These are phyloP conservation scores for Campoletis sonorensis DNA, from an alignment of 1,140 invertebrate species.

Conservation along the genomic window DNA sequence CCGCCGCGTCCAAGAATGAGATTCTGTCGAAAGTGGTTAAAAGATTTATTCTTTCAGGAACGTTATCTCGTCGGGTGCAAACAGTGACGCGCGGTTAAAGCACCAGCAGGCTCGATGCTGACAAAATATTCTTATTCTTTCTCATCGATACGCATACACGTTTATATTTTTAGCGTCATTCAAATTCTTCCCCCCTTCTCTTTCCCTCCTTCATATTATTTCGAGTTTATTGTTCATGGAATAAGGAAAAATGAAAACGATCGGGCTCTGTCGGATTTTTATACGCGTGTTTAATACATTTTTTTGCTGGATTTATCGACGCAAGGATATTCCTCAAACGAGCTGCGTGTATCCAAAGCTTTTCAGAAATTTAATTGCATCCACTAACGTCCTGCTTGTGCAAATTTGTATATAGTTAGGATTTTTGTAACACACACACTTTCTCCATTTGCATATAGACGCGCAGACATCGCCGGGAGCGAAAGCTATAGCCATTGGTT, in stretches of 20 bases:
- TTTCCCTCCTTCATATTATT: too few species aligned
- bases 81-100: not conserved
- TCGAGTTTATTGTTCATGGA: too few species aligned
- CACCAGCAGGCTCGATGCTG: not conserved
- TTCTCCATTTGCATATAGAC: not conserved
- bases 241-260: too few species aligned
- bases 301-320: not conserved
- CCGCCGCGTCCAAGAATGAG: not conserved
- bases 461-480: conserved; percentile 59
- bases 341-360: not conserved
- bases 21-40: conserved; percentile 22
- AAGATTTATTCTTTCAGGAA: conserved; percentile 12
- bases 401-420: not conserved
- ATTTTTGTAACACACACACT: not conserved
- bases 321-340: not conserved
- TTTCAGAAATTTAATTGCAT: not conserved
- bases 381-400: not conserved
- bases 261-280: too few species aligned
- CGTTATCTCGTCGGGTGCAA: conserved; percentile 16
- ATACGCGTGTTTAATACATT: too few species aligned
- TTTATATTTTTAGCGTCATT: not conserved
- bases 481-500: conserved; percentile 63
- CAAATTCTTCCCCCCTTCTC: too few species aligned
- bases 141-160: not conserved
- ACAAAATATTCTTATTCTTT: not conserved